These are phyloP conservation scores for Phrynocephalus versicolor DNA, from an alignment of 2,113 vertebrate species.

Conservation along the genomic window DNA sequence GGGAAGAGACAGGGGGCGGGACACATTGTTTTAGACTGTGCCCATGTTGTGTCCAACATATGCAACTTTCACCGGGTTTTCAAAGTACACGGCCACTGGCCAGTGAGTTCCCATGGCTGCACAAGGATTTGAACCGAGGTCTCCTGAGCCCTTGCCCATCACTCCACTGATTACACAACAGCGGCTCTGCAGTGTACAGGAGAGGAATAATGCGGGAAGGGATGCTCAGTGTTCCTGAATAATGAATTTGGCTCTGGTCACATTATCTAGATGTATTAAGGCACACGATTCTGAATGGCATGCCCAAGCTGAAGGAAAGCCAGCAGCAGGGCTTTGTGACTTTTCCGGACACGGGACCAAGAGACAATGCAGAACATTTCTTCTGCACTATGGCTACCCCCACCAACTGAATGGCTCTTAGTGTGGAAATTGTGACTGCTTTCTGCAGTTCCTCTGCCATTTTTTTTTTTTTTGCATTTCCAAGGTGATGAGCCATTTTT, in stretches of 20 bases:
- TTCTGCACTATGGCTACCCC: not conserved
- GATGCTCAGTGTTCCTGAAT: not conserved
- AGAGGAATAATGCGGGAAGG: not conserved
- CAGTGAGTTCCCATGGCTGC: no score
- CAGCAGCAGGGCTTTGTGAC: not conserved
- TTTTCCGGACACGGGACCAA: not conserved
- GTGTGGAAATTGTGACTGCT: not conserved
- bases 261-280: not conserved
- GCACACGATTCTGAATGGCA: not conserved
- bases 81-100: no score
- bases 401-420: no score
- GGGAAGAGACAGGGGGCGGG: not conserved
- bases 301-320: not conserved
- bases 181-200: not conserved
- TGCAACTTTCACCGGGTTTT: no score
- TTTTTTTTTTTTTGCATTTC: not conserved
- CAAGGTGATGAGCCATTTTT: not conserved
- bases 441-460: not conserved
- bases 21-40: no score
- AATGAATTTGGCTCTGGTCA: no score
- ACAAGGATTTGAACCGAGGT: no score
- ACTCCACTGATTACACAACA: no score
- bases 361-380: not conserved
- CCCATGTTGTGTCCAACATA: no score
- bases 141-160: no score